These are phyloP conservation scores for Sinocyclocheilus anophthalmus DNA, from an alignment of 2,113 vertebrate species.

Conservation along the genomic window DNA sequence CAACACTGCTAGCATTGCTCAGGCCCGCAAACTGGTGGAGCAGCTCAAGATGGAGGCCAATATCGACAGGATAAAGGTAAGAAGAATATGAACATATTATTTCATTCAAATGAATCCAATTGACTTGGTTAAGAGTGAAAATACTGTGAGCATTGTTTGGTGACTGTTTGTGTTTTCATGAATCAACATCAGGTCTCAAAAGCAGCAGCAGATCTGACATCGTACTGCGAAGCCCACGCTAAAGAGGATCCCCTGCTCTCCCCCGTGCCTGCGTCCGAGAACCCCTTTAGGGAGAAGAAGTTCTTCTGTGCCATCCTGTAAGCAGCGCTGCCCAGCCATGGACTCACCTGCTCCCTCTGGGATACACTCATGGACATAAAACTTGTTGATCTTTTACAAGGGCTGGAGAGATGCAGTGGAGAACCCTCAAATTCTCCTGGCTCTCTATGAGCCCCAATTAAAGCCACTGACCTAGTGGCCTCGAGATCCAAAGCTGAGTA, in stretches of 20 bases:
- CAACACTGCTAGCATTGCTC: slow-evolving; percentile 96
- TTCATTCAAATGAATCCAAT: no score
- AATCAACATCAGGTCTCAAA: slow-evolving; percentile 87
- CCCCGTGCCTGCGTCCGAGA: slow-evolving; percentile 96
- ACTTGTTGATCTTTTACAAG: slow-evolving; percentile 82
- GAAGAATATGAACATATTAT: background rate
- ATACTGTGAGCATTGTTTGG: background rate
- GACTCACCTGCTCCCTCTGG: slow-evolving; percentile 71
- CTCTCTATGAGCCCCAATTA: slow-evolving; percentile 41
- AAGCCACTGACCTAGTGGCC: slow-evolving; percentile 40
- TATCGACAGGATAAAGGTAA: slow-evolving; percentile 98
- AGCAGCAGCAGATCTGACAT: slow-evolving; percentile 94
- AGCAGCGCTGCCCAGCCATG: slow-evolving; percentile 61
- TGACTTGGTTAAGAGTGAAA: background rate
- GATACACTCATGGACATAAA: slow-evolving; percentile 72
- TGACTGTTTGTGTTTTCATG: slow-evolving; percentile 31
- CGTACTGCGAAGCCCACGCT: slow-evolving; percentile 96
- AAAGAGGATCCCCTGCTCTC: slow-evolving; percentile 97
- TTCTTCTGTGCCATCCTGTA: slow-evolving; percentile 99
- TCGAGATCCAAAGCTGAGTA: slow-evolving; percentile 44
- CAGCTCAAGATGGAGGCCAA: slow-evolving; percentile 99
- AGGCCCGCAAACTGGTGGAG: slow-evolving; percentile 97
- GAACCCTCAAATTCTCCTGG: slow-evolving; percentile 64
- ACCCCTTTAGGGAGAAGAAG: slow-evolving; percentile 99
- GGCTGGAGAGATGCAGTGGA: slow-evolving; percentile 65